phyloP scores from a whole-genome alignment of 2,888 invertebrate genomes.

The Aphodius sticticus region DNA sequence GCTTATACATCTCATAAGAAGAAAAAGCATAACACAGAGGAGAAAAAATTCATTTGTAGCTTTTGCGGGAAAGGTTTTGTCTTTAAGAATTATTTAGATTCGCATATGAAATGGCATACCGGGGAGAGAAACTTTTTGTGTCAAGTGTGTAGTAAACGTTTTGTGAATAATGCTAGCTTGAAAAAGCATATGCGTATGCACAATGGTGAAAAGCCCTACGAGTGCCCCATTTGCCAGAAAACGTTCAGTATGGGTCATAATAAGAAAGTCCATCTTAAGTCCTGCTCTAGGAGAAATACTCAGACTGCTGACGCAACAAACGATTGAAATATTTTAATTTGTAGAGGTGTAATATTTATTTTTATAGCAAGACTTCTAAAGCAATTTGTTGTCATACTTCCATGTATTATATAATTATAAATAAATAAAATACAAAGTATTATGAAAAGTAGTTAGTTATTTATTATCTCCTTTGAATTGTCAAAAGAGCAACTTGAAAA shows the following conservation, averaged over 20 bases:
- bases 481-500: no score
- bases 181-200: conserved; percentile 34
- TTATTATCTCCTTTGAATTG: no score
- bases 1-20: conserved; percentile 23
- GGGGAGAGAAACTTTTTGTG: conserved; percentile 31
- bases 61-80: conserved; percentile 32
- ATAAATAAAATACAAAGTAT: no score
- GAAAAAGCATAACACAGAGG: background rate
- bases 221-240: conserved; percentile 27
- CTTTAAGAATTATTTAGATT: conserved; percentile 13
- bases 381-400: no score
- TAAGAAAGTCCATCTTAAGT: conserved; percentile 28
- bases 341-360: no score
- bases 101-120: conserved; percentile 25
- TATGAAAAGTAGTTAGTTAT: no score
- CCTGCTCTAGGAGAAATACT: conserved; percentile 5
- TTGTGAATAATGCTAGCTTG: conserved; percentile 30
- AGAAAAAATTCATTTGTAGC: conserved; percentile 23
- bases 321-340: no score
- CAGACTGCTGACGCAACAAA: background rate
- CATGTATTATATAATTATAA: no score
- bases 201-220: conserved; percentile 34
- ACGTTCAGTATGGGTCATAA: conserved; percentile 26
- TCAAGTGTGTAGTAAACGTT: conserved; percentile 32
- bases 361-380: no score